A percentile compares a stretch with the other conserved stretches of the same genome.
Conservation (phyloP, 2,113 vertebrate genomes). For the Ibidorhyncha struthersii region DNA sequence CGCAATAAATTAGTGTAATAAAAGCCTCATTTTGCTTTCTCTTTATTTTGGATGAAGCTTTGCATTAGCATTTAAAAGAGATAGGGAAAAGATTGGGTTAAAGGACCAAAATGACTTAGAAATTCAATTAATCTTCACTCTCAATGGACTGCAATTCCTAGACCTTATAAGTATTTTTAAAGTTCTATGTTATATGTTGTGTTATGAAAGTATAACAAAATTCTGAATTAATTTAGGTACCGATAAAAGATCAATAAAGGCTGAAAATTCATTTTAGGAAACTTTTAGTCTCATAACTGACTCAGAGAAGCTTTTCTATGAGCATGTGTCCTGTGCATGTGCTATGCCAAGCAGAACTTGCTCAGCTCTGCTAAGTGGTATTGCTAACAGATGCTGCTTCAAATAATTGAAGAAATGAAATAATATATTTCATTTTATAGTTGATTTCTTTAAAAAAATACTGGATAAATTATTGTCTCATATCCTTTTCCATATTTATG, state of each 20-base stretch:
- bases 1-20: not conserved
- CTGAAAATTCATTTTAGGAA: not conserved
- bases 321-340: fast-evolving
- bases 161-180: not conserved
- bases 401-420: not conserved
- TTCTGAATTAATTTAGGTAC: not conserved
- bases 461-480: not conserved
- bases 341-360: not conserved
- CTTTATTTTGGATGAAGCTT: not conserved
- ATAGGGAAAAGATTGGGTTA: not conserved
- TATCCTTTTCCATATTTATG: not conserved
- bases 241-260: not conserved
- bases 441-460: not conserved
- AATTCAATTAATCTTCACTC: not conserved
- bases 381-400: not conserved
- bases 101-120: not conserved
- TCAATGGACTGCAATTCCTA: not conserved
- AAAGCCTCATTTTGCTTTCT: not conserved
- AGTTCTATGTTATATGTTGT: not conserved
- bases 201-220: not conserved
- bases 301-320: not conserved
- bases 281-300: not conserved
- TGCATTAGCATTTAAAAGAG: not conserved
- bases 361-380: not conserved
- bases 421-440: not conserved